These are phyloP conservation scores for Pelagia noctiluca DNA, from an alignment of 30 jellyfish, hydroid and myxozoan species.

Conservation along the genomic window DNA sequence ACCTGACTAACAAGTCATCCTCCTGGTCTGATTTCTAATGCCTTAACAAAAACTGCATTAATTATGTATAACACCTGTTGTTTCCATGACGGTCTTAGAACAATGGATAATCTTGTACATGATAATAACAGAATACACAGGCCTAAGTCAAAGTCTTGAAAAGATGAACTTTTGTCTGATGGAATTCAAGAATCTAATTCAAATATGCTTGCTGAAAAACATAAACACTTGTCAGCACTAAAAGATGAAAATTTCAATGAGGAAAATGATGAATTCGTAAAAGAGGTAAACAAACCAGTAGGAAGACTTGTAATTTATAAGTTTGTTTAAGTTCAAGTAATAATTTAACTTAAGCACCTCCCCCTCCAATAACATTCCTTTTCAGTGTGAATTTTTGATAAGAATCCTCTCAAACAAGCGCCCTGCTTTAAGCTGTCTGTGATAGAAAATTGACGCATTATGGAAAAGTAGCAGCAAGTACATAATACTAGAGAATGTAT, in stretches of 20 bases:
- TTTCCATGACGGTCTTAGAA: too few species aligned
- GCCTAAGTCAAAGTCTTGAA: constrained; percentile 20
- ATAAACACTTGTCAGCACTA: not conserved
- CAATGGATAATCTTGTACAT: too few species aligned
- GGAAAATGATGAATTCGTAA: constrained; percentile 15
- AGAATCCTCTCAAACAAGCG: not conserved
- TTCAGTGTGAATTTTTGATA: not conserved
- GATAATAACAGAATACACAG: too few species aligned
- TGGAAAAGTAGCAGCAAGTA: too few species aligned
- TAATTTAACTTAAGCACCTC: not conserved
- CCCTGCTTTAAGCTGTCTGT: too few species aligned
- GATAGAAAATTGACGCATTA: too few species aligned
- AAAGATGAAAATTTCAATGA: constrained; percentile 31
- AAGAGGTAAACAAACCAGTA: constrained; percentile 4
- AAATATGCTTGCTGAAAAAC: constrained; percentile 43
- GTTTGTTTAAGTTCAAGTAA: not conserved
- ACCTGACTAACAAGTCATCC: too few species aligned
- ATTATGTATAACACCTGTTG: too few species aligned
- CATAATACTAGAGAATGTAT: too few species aligned
- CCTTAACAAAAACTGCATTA: too few species aligned
- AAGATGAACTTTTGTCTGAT: not conserved
- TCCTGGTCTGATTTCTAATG: too few species aligned
- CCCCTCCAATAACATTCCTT: not conserved
- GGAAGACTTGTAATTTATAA: not conserved
- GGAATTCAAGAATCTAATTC: too few species aligned